Conservation (phyloP, 1,140 invertebrate species). For the Drosophila novamexicana region DNA sequence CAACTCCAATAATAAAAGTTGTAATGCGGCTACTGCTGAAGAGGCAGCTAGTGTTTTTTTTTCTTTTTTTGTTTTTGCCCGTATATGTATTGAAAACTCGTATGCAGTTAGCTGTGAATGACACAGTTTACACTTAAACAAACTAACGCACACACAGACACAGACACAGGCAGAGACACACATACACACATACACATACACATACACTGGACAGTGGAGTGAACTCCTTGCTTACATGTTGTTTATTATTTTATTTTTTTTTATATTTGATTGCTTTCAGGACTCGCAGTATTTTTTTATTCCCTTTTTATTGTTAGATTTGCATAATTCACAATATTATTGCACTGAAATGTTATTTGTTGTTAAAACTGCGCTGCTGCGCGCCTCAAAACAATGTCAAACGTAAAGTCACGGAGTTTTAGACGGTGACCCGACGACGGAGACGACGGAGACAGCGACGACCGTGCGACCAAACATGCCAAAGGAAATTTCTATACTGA, state of each 20-base stretch:
- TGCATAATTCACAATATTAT: conserved; percentile 12
- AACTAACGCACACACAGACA: conserved; percentile 43
- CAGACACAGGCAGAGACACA: conserved; percentile 16
- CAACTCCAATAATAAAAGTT: conserved; percentile 41
- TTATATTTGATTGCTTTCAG: conserved; percentile 15
- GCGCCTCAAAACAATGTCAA: conserved; percentile 40
- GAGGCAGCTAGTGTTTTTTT: conserved; percentile 41
- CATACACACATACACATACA: background rate
- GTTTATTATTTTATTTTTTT: conserved; percentile 18
- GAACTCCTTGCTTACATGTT: conserved; percentile 44
- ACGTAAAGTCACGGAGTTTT: conserved; percentile 25
- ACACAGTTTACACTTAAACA: conserved; percentile 71
- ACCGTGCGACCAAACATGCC: conserved; percentile 62
- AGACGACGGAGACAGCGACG: conserved; percentile 41
- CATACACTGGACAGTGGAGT: conserved; percentile 8
- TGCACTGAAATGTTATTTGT: conserved; percentile 3
- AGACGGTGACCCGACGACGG: conserved; percentile 48
- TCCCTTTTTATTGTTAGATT: conserved; percentile 25
- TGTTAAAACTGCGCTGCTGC: conserved; percentile 31
- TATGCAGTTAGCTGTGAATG: conserved; percentile 74
- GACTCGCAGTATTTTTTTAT: conserved; percentile 13
- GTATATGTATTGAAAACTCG: conserved; percentile 59
- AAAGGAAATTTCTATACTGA: conserved; percentile 79
- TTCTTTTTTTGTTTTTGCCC: conserved; percentile 21
- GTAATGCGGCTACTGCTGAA: conserved; percentile 52